phyloP scores from a whole-genome alignment of 1,140 invertebrate species.

The Cardiocondyla obscurior region DNA sequence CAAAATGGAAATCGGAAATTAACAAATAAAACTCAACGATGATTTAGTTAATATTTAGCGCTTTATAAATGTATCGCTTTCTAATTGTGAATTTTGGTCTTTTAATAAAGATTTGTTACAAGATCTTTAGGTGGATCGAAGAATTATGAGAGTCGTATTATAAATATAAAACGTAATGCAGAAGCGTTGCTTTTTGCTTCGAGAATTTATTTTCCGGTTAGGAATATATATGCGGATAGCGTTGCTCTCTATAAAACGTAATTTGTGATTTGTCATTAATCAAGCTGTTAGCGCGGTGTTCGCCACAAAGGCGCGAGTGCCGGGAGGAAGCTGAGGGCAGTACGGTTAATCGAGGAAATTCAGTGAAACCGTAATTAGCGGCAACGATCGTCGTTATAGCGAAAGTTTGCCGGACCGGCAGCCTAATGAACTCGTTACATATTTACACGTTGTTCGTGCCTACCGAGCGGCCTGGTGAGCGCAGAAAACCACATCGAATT shows the following conservation, averaged over 20 bases:
- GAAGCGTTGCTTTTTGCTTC: background rate
- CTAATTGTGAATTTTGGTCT: background rate
- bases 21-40: background rate
- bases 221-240: background rate
- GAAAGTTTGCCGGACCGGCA: slow-evolving; percentile 66
- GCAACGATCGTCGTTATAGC: slow-evolving; percentile 62
- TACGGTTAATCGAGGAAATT: slow-evolving; percentile 66
- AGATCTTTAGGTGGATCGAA: background rate
- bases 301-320: background rate
- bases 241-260: background rate
- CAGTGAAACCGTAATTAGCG: slow-evolving; percentile 67
- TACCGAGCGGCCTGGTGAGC: slow-evolving; percentile 39
- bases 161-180: background rate
- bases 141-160: background rate
- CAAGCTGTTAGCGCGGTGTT: slow-evolving; percentile 7
- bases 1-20: background rate
- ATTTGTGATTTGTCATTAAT: slow-evolving; percentile 33
- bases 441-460: slow-evolving; percentile 72
- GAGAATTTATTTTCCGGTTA: background rate
- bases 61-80: background rate
- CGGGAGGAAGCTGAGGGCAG: slow-evolving; percentile 4
- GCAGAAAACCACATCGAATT: slow-evolving; percentile 71
- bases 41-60: background rate
- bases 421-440: slow-evolving; percentile 72
- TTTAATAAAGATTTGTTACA: background rate